Evolutionary conservation across 1,140 invertebrate genomes (phyloP), one percentile per base, ranked within the genome.

Genomic region (Brachionus paranguensis): DNA sequence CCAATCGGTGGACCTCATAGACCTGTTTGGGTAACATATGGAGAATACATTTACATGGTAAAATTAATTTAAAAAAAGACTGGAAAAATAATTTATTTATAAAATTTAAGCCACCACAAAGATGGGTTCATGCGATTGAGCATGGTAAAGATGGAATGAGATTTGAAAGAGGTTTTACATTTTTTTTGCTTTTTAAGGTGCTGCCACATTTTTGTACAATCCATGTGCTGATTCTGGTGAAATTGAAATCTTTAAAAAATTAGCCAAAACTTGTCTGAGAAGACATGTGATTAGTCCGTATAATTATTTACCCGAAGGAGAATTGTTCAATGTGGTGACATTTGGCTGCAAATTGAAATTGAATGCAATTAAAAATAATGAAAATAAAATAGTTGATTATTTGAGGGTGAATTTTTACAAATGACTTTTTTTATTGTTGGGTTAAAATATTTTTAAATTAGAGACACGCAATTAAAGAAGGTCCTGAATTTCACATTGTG

Each of bases 141-240:
- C 78, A 79, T 41, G 78, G 78, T 79, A 47, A 24, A 27, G 4
- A 17, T 43, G 12, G 6, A 12, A 5, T 24, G 2, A 8, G 17
- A 43, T 78, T 55, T 14, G 5, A 24, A 17, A 78, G 37, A 3
- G 0, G 1, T n/a, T 47, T 78, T 47, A 27, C n/a, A 29, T 1
- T 47, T 47, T 43, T 50, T 17, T 24, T 4, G 0, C 7, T 43
- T 29, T 10, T 29, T 29, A 11, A 78, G 95, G 95, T 78, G 93
- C 92, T 3, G 90, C 96, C 50, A 93, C 94, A 0, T 93, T 95
- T 91, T 88, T 96, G 8, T 95, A 95, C 87, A 94, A 96, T 91
- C 95, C 95, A 1, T 96, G 95, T 90, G 93, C 94, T 8, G 91
- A 94, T 89, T 90, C 89, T 1, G 84, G 89, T 5, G 91, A 94